Percentiles rank a stretch among this genome's conserved stretches.
Evolutionary conservation across 2,797 vertebrate species (phyloP).

Genomic region (Propithecus perrieri): DNA sequence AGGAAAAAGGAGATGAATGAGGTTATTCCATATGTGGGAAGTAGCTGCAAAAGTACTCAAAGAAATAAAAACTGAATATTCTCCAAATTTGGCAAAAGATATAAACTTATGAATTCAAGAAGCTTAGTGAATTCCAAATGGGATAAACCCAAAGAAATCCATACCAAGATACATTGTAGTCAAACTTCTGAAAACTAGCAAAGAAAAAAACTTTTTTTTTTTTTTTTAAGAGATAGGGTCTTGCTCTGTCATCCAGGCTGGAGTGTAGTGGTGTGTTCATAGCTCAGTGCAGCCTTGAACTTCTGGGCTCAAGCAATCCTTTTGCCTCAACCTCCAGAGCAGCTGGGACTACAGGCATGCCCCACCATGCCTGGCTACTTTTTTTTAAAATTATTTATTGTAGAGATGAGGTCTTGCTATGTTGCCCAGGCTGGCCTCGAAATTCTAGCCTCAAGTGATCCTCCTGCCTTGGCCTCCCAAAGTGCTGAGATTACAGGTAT

Average conservation of each 20-base stretch:
- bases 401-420: neutral
- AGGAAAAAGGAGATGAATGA: neutral
- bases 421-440: neutral
- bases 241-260: neutral
- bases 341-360: neutral
- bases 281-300: too few relatives aligned
- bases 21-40: neutral
- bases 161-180: neutral
- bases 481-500: neutral
- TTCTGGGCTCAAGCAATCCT: neutral
- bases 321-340: neutral
- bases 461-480: neutral
- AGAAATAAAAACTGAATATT: neutral
- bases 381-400: neutral
- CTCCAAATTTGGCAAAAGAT: neutral
- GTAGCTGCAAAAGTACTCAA: neutral
- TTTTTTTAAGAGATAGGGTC: neutral
- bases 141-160: neutral
- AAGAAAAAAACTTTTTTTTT: neutral
- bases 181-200: neutral
- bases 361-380: neutral
- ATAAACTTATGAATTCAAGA: neutral
- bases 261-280: neutral
- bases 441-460: neutral
- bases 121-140: neutral